Evolutionary conservation across 2,888 invertebrate species (phyloP).

Genomic region (Prenolepis imparis): DNA sequence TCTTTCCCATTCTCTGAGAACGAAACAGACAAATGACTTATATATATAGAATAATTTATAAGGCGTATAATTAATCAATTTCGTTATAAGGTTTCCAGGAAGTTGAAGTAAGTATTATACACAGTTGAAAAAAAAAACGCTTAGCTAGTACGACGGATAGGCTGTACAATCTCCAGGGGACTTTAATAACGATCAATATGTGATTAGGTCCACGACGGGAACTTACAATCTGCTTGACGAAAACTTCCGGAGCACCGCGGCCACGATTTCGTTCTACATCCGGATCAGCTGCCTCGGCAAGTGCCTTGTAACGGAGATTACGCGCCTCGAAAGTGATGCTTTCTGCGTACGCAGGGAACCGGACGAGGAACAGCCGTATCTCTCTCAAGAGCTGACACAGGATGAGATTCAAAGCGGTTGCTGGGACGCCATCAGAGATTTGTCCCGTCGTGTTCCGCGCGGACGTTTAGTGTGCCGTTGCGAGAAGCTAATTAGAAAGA

Average conservation of each 20-base stretch:
- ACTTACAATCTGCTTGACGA: slow-evolving; percentile 74
- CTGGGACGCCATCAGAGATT: slow-evolving; percentile 67
- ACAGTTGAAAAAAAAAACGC: too few relatives aligned
- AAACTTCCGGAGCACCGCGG: slow-evolving; percentile 62
- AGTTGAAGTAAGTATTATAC: too few relatives aligned
- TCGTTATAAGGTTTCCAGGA: too few relatives aligned
- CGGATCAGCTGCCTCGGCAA: slow-evolving; percentile 81
- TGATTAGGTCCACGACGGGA: slow-evolving; percentile 77
- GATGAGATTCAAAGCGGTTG: slow-evolving; percentile 69
- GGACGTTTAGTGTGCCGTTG: slow-evolving; percentile 65
- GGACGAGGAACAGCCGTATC: slow-evolving; percentile 76
- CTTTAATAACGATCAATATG: slow-evolving; percentile 20
- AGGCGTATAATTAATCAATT: background rate
- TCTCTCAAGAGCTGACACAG: slow-evolving; percentile 73
- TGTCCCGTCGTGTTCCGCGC: slow-evolving; percentile 54
- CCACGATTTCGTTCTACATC: slow-evolving; percentile 76
- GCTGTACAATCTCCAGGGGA: background rate
- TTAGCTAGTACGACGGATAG: too few relatives aligned
- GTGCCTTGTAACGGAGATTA: slow-evolving; percentile 80
- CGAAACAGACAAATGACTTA: background rate
- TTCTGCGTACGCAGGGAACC: slow-evolving; percentile 79
- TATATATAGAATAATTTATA: background rate
- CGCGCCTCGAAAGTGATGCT: slow-evolving; percentile 55
- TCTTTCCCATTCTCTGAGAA: background rate
- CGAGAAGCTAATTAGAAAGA: background rate